These are phyloP conservation scores for Lacerta bilineata DNA, from an alignment of 2,797 vertebrate genomes.

Conservation along the genomic window DNA sequence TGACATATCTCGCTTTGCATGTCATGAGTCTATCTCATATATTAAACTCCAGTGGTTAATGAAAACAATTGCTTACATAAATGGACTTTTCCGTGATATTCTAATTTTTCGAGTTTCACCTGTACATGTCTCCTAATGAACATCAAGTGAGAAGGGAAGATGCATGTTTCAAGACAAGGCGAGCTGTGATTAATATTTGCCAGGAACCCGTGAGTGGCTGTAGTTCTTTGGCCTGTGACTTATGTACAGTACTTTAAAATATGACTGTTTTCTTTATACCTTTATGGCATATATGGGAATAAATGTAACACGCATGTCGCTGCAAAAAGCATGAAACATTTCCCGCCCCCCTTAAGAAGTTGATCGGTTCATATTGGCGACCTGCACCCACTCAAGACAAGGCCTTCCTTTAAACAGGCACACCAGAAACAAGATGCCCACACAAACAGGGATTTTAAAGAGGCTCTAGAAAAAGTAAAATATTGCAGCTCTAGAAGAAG, in stretches of 20 bases:
- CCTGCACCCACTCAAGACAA: slow-evolving; percentile 48
- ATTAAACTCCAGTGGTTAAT: too few relatives aligned
- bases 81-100: too few relatives aligned
- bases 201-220: too few relatives aligned
- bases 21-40: too few relatives aligned
- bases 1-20: too few relatives aligned
- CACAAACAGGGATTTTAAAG: slow-evolving; percentile 45
- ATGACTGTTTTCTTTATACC: not conserved
- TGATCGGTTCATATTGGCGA: slow-evolving; percentile 10
- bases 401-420: slow-evolving; percentile 51
- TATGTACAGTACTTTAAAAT: not conserved
- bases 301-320: too few relatives aligned
- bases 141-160: not conserved
- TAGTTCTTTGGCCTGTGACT: not conserved
- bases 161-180: not conserved
- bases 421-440: slow-evolving; percentile 33
- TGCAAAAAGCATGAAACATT: not conserved
- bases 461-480: slow-evolving; percentile 52
- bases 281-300: not conserved
- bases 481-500: slow-evolving; percentile 37
- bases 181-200: too few relatives aligned
- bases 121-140: not conserved
- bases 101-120: too few relatives aligned
- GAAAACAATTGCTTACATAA: too few relatives aligned
- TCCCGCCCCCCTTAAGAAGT: not conserved